These are phyloP conservation scores for Trimorus sp. DNA, from an alignment of 2,888 invertebrate genomes.

Conservation along the genomic window DNA sequence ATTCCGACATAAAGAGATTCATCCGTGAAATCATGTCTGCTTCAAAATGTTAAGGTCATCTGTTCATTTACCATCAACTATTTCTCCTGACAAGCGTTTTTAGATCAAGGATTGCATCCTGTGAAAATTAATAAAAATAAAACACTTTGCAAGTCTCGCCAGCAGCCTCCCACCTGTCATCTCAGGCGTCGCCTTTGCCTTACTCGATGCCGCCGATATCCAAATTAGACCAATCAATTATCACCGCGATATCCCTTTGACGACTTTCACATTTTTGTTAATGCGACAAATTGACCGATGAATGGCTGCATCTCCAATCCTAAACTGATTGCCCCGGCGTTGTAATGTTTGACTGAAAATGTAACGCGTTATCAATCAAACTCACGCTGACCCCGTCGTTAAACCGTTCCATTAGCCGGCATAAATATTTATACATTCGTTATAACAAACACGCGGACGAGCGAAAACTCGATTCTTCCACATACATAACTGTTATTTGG, in stretches of 20 bases:
- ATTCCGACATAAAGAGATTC: slow-evolving; percentile 37
- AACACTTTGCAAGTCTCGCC: background rate
- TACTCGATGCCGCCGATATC: background rate
- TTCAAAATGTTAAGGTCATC: slow-evolving; percentile 57
- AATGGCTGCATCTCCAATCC: too few species aligned
- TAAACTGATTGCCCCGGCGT: too few species aligned
- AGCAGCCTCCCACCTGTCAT: too few species aligned
- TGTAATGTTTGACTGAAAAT: too few species aligned
- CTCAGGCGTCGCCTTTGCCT: background rate
- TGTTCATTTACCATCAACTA: slow-evolving; percentile 43
- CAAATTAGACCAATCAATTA: too few species aligned
- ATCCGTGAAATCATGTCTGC: slow-evolving; percentile 24
- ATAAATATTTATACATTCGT: too few species aligned
- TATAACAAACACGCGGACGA: slow-evolving; percentile 24
- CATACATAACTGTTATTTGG: slow-evolving; percentile 52
- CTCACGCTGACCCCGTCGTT: too few species aligned
- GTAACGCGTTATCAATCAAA: too few species aligned
- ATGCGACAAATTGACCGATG: too few species aligned
- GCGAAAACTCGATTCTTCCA: slow-evolving; percentile 19
- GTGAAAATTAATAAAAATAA: slow-evolving; percentile 44
- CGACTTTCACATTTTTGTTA: too few species aligned
- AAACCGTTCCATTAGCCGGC: too few species aligned
- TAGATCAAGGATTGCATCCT: slow-evolving; percentile 51
- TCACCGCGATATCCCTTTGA: too few species aligned
- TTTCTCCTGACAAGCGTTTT: slow-evolving; percentile 30